Evolutionary conservation across 2,797 vertebrate genomes (phyloP), one percentile per base, ranked within the genome.

Genomic region (Periparus ater): DNA sequence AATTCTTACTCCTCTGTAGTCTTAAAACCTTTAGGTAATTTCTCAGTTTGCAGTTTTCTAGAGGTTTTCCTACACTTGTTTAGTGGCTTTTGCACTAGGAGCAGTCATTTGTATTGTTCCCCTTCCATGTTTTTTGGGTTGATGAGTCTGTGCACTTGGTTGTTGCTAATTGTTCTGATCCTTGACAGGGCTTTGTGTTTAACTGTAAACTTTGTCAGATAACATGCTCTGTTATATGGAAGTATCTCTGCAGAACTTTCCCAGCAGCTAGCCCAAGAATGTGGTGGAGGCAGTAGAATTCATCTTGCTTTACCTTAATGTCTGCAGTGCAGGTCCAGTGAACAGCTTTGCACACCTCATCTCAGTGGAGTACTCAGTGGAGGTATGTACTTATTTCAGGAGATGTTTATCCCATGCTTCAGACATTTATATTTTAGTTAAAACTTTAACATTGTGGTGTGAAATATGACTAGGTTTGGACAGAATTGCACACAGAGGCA

Each of bases 351-450:
- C 11, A 8, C 40, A 29, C 19, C 25, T 36, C 15, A 42, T 60
- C 36, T 55, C 38, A 40, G 38, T 40, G 38, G 38, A 38, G 5
- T n/a, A 19, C 27, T 83, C 0, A 0, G 15, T 65, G 25, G 34
- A 51, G 7, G 36, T 12, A 58, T 54, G 18, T 18, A 25, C 14
- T 51, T 76, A 32, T 32, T 73, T 54, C n/a, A 78, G 30, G 50
- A 54, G 23, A 32, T 4, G 2, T 53, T 73, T 89, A 27, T 82
- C 29, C 38, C 32, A 7, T 57, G 38, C 30, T 65, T 91, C 34
- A 63, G 48, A 30, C 10, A 38, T 44, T 67, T 47, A 8, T 30
- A 42, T 66, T 70, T 30, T 6, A 71, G 50, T 50, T 54, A 48
- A 71, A 85, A 13, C 25, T 65, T 84, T 73, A 65, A n/a, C 11